Conservation (phyloP, 2,888 invertebrate genomes). For the Arrhopalites spinosus region DNA sequence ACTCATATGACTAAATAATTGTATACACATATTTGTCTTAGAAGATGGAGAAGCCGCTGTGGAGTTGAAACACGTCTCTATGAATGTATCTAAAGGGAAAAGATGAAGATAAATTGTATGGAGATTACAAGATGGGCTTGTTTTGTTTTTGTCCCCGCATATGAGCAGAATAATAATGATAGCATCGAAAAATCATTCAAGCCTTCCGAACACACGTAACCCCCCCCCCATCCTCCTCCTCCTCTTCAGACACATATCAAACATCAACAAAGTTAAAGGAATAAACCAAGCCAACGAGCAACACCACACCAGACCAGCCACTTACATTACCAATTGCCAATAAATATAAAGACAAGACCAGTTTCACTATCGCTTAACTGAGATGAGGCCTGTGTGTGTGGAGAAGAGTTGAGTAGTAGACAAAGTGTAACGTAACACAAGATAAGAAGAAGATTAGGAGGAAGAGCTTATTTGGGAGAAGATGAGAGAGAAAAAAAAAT, state of each 20-base stretch:
- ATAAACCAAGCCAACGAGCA: no score
- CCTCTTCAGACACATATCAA: neutral
- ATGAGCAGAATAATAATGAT: constrained; percentile 35
- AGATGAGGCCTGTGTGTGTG: neutral
- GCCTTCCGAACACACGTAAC: constrained; percentile 5
- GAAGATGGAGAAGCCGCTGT: neutral
- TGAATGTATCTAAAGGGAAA: neutral
- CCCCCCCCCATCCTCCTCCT: neutral
- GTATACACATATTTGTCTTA: neutral
- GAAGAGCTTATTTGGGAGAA: constrained; percentile 21
- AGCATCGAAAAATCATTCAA: constrained; percentile 11
- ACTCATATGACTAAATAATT: neutral
- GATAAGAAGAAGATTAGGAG: neutral
- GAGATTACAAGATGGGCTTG: constrained; percentile 34
- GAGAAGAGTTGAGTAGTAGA: no score
- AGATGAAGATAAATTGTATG: constrained; percentile 34
- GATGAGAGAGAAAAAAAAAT: neutral
- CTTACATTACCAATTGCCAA: neutral
- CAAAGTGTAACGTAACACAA: neutral
- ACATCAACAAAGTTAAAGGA: neutral
- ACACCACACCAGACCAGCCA: no score
- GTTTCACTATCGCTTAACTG: neutral
- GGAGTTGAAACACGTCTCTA: neutral
- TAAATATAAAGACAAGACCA: constrained; percentile 1
- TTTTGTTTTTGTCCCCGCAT: constrained; percentile 30